These are phyloP conservation scores for Sminthurides aquaticus DNA, from an alignment of 2,888 invertebrate species.

Conservation along the genomic window DNA sequence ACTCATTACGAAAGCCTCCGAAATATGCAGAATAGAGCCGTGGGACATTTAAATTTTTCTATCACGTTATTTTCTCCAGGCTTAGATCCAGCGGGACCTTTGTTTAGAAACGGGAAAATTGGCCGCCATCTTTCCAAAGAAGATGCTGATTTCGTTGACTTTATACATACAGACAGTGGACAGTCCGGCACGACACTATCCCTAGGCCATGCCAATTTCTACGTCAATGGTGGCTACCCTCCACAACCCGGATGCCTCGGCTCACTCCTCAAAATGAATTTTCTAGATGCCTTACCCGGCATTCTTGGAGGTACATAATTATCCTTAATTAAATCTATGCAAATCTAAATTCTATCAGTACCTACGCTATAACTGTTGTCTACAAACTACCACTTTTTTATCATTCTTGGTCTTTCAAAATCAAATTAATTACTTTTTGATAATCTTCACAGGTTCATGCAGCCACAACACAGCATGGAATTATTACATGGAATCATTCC, in stretches of 20 bases:
- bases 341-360: too few species aligned
- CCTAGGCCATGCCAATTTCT: slow-evolving; percentile 17
- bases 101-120: slow-evolving; percentile 7
- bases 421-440: too few species aligned
- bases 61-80: too few species aligned
- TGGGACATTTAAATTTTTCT: too few species aligned
- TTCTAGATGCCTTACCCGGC: too few species aligned
- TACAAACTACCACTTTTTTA: too few species aligned
- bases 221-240: slow-evolving; percentile 18
- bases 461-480: slow-evolving; percentile 3
- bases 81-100: slow-evolving; percentile 15
- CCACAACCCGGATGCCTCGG: slow-evolving; percentile 12
- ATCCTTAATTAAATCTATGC: too few species aligned
- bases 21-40: background rate
- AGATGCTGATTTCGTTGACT: slow-evolving; percentile 15
- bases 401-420: too few species aligned
- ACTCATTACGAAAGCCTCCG: background rate
- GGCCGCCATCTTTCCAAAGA: slow-evolving; percentile 7
- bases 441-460: slow-evolving; percentile 11
- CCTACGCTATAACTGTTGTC: too few species aligned
- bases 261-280: background rate
- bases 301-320: too few species aligned
- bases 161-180: slow-evolving; percentile 15
- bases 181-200: slow-evolving; percentile 11
- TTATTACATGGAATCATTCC: background rate